phyloP scores from a whole-genome alignment of 2,888 invertebrate genomes.

The Aspidapion aeneum region DNA sequence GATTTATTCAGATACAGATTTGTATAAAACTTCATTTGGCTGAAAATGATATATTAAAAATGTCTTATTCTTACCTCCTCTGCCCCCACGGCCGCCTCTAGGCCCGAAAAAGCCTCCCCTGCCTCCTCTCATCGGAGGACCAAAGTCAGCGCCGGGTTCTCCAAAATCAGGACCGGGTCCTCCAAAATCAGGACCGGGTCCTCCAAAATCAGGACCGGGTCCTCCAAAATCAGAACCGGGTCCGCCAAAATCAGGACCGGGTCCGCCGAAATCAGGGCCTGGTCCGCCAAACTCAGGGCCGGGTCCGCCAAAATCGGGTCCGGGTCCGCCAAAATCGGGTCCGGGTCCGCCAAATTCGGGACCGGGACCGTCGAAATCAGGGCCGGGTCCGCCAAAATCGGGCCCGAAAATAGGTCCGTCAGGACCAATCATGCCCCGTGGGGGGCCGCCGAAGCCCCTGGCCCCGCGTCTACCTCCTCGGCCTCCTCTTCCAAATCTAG shows the following conservation, averaged over 20 bases:
- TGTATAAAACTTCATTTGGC: too few species aligned
- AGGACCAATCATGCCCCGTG: slow-evolving; percentile 19
- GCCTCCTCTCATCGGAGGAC: slow-evolving; percentile 1
- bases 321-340: neutral
- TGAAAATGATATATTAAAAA: too few species aligned
- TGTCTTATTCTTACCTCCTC: neutral
- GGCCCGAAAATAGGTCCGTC: slow-evolving; percentile 14
- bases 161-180: neutral
- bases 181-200: slow-evolving; percentile 8
- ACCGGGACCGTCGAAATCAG: slow-evolving; percentile 19
- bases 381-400: slow-evolving; percentile 15
- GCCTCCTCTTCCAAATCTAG: slow-evolving; percentile 4
- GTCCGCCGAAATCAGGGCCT: slow-evolving; percentile 9
- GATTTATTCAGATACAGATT: too few species aligned
- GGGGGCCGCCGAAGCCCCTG: slow-evolving; percentile 16
- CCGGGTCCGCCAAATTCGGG: neutral
- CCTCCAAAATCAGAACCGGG: neutral
- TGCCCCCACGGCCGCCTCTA: slow-evolving; percentile 15
- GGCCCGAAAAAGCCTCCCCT: slow-evolving; percentile 16
- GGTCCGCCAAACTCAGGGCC: neutral
- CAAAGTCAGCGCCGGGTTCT: slow-evolving; percentile 12
- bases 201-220: neutral
- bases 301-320: neutral
- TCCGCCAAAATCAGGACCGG: slow-evolving; percentile 5
- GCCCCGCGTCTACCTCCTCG: neutral